Evolutionary conservation across 2,113 vertebrate genomes (phyloP).

Genomic region (Calidris pugnax): DNA sequence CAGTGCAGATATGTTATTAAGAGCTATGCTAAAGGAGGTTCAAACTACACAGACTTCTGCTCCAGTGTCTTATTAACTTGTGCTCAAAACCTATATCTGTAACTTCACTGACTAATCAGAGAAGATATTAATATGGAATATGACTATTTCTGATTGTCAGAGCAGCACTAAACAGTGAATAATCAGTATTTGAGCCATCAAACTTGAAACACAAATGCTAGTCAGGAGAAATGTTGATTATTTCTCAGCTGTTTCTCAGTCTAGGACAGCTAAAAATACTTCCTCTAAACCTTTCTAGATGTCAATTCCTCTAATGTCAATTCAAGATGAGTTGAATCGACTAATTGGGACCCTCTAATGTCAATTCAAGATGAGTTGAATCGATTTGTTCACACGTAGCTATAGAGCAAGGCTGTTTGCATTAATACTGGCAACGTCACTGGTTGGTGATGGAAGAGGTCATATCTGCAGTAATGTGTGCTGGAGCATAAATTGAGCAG

Average conservation of each 20-base stretch:
- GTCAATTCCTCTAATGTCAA: background rate
- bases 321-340: background rate
- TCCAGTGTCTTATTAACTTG: background rate
- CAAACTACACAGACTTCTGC: background rate
- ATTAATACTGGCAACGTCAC: background rate
- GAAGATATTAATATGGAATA: background rate
- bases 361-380: background rate
- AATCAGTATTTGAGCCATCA: background rate
- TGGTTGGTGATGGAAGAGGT: slow-evolving; percentile 25
- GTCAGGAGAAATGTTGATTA: background rate
- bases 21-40: background rate
- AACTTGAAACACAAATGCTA: background rate
- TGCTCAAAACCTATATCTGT: background rate
- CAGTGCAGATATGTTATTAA: background rate
- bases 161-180: background rate
- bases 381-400: background rate
- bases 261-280: background rate
- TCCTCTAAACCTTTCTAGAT: background rate
- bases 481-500: slow-evolving; percentile 36
- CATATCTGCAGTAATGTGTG: slow-evolving; percentile 44
- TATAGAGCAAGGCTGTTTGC: background rate
- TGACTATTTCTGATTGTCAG: background rate
- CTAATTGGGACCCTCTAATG: too few relatives aligned
- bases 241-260: background rate
- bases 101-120: background rate